phyloP scores from a whole-genome alignment of 2,113 vertebrate species.

The Corythoichthys intestinalis region DNA sequence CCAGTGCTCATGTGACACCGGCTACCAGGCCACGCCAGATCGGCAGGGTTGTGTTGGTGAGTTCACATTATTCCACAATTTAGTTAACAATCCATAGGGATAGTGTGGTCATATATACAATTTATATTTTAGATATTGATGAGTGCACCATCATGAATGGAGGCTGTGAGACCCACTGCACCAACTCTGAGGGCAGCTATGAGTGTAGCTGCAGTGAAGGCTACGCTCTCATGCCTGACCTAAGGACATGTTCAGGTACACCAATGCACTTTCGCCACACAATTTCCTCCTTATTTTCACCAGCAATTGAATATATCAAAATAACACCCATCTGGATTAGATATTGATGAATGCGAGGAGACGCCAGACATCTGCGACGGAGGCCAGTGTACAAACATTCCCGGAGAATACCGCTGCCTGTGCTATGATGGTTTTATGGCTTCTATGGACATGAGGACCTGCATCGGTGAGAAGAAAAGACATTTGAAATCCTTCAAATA shows the following conservation, averaged over 20 bases:
- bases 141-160: conserved; percentile 81
- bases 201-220: conserved; percentile 87
- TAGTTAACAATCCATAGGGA: not conserved
- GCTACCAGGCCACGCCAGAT: conserved; percentile 83
- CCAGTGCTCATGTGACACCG: conserved; percentile 84
- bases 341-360: conserved; percentile 79
- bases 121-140: conserved; percentile 69
- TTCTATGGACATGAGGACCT: conserved; percentile 83
- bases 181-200: conserved; percentile 90
- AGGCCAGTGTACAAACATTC: conserved; percentile 89
- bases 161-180: conserved; percentile 84
- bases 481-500: conserved; percentile 1
- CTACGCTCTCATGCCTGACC: conserved; percentile 84
- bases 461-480: conserved; percentile 77
- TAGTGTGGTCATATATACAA: not conserved
- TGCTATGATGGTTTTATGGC: conserved; percentile 90
- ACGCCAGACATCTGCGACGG: conserved; percentile 85
- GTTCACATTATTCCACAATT: conserved; percentile 27
- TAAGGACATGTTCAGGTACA: conserved; percentile 84
- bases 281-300: not conserved
- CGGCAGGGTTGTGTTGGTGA: conserved; percentile 87
- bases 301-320: not conserved
- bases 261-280: not conserved
- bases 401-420: conserved; percentile 85
- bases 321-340: conserved; percentile 26